phyloP scores from a whole-genome alignment of 1,140 invertebrate species.

The Temnothorax longispinosus region DNA sequence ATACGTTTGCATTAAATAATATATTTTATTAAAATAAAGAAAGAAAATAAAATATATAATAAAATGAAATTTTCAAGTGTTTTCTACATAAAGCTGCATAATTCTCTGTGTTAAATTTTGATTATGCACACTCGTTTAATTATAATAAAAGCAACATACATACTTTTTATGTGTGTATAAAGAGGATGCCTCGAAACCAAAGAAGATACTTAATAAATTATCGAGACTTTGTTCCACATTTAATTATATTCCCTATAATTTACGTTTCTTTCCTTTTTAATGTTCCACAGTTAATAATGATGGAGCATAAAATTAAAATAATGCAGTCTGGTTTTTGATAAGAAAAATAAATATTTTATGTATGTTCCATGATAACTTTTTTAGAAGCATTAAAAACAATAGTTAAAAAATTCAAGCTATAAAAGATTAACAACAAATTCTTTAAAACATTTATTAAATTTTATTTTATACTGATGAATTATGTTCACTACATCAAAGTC shows the following conservation, averaged over 20 bases:
- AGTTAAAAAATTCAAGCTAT: not conserved
- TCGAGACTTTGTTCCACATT: not conserved
- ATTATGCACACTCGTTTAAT: not conserved
- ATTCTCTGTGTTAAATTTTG: not conserved
- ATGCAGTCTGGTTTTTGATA: not conserved
- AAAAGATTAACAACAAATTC: not conserved
- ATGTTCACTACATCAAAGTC: not conserved
- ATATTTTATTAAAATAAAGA: not conserved
- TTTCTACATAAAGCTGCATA: not conserved
- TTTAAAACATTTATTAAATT: not conserved
- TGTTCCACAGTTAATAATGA: not conserved
- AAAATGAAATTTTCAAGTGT: not conserved
- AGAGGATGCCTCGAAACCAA: not conserved
- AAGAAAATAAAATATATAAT: not conserved
- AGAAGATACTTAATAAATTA: not conserved
- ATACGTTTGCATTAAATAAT: not conserved
- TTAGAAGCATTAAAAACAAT: not conserved
- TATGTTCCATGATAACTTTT: not conserved
- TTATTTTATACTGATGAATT: not conserved
- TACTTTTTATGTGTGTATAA: not conserved
- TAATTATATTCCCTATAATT: not conserved
- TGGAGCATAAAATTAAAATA: not conserved
- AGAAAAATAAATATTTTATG: not conserved
- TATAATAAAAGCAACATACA: not conserved
- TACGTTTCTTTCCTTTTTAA: not conserved